Base-by-base conservation (phyloP, 2,113 vertebrate species). In the Myxocyprinus asiaticus region DNA sequence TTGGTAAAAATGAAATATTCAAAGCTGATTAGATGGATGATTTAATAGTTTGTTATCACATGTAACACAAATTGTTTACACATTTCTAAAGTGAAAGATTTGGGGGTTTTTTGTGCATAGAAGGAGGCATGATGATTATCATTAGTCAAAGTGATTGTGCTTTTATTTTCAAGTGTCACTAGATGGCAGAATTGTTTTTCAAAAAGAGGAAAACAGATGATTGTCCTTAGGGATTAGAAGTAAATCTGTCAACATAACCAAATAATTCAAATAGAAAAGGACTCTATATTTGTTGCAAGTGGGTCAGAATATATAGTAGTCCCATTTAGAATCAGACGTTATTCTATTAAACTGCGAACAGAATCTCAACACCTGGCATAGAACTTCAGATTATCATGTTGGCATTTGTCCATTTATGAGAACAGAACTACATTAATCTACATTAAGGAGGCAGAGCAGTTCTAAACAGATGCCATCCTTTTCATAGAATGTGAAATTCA, bases 241-340 rank as follows among this genome's bases (percentile, higher is more conserved):
- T 0, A 64, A 48, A 64, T 53, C 47, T 76, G 70, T 48, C 56
- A 22, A 71, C 56, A 73, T 48, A 61, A 48, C n/a, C 43, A 48
- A 73, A 55, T 48, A 43, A 65, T 76, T 76, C 14, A 76, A 55
- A 61, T 10, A 44, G 47, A 65, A 65, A 65, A 55, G 48, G 3
- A 51, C 51, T 76, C 73, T 76, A 64, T 53, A 53, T 53, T 51
- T 50, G 61, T 43, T 64, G 59, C 8, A 76, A 55, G 61, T 65
- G 43, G 74, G 74, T 55, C 65, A 76, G 45, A 14, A 53, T 12
- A 48, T 10, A 42, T 33, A 63, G 17, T 14, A 74, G 17, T 42
- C n/a, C 4, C 48, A 6, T 4, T 7, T 7, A 5, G 44, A 74
- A 62, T 62, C 17, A 63, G 11, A 12, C 7, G 7, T 2, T 33